Base-by-base conservation (phyloP, 2,113 vertebrate species). In the Astur gentilis region DNA sequence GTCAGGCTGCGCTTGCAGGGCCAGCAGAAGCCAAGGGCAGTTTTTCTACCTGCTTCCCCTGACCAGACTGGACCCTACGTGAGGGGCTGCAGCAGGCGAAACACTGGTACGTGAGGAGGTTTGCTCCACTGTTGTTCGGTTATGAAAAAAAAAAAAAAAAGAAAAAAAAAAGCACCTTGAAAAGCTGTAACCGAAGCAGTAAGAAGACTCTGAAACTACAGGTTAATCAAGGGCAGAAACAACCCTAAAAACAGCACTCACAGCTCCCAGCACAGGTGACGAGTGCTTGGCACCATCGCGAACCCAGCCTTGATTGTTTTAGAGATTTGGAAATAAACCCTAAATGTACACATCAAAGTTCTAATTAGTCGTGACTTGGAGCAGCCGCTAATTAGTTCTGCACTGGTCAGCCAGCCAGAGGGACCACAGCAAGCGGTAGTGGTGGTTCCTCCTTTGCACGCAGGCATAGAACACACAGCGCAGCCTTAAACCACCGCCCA, bases 391-490 rank as follows among this genome's bases (percentile, higher is more conserved):
- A 23, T 62, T 10, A 79, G 42, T 70, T 62, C 55, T 82, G 78
- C 60, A 17, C 8, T 7, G 64, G 15, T 17, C 45, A 4, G 61
- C 17, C 72, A 44, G 78, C 25, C 60, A 36, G 54, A 13, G 49
- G 44, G 20, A 45, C 54, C 58, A 4, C 11, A 3, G 26, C 26
- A 15, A 29, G 19, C 1, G 7, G 11, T 5, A 5, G 36, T 4
- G 44, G 34, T 26, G 10, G 6, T 6, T 23, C 8, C 58, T 42
- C 34, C 31, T 21, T 13, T 25, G 36, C 38, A 10, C 0, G 13
- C 45, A 26, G 62, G 64, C 34, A 7, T 2, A 5, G 3, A 31
- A 26, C 36, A 9, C 9, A 3, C 0, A 4, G 57, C 0, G 25
- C 23, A 6, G 49, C 20, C 49, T 12, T 3, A 9, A 49, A 34